Conservation (phyloP, 30 jellyfish, hydroid and myxozoan species). For the Euphysa ruthae region DNA sequence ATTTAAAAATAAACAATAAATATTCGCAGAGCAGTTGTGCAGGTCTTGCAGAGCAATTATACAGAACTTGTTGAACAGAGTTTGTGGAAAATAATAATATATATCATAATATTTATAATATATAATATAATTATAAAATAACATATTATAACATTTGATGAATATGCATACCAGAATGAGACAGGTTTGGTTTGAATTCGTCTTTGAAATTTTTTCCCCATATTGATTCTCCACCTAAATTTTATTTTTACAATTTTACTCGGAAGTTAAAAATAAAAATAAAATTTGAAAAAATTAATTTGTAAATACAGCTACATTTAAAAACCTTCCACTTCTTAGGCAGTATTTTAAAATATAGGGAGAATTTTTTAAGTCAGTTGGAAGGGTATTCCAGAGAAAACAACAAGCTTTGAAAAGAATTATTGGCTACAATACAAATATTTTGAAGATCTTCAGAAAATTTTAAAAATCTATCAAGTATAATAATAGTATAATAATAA, state of each 20-base stretch:
- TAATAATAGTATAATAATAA: no score
- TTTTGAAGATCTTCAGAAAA: no score
- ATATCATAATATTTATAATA: neutral
- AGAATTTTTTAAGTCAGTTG: no score
- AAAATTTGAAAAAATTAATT: no score
- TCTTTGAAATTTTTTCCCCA: conserved; percentile 90
- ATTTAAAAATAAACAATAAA: neutral
- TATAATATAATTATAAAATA: neutral
- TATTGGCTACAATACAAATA: no score
- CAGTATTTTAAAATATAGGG: no score
- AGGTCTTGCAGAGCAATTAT: no score
- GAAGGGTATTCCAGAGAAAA: no score
- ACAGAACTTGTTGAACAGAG: neutral
- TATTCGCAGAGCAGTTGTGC: neutral
- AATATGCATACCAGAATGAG: conserved; percentile 55
- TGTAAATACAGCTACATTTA: neutral
- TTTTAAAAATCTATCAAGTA: no score
- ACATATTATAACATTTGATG: no score
- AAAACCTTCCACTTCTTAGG: no score
- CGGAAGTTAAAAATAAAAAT: neutral
- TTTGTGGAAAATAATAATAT: neutral
- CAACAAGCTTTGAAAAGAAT: no score
- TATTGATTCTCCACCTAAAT: conserved; percentile 80
- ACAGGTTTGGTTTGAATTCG: conserved; percentile 65
- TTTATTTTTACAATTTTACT: neutral